Conservation (phyloP, 2,113 vertebrate species). For the Gallinago jamesoni region DNA sequence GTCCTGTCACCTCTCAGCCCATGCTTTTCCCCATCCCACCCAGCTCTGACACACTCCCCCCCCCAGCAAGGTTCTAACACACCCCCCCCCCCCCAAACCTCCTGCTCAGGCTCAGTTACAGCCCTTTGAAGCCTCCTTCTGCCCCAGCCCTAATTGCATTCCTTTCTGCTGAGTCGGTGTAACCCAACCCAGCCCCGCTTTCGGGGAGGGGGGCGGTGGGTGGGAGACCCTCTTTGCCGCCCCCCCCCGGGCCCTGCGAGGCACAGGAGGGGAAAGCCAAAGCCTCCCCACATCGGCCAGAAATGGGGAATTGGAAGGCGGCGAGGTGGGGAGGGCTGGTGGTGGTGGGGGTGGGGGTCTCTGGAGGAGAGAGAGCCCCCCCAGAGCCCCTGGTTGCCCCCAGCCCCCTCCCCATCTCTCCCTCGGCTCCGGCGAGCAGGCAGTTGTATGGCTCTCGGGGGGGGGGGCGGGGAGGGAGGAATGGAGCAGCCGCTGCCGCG, state of each 20-base stretch:
- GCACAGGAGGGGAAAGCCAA: neutral
- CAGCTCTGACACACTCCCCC: neutral
- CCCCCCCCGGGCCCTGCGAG: neutral
- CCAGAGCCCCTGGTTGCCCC: neutral
- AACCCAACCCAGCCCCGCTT: conserved; percentile 18
- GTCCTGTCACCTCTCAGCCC: neutral
- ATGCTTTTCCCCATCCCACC: neutral
- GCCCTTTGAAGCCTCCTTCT: neutral
- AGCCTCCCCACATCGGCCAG: fast-evolving
- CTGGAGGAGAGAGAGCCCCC: neutral
- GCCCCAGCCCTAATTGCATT: conserved; percentile 8
- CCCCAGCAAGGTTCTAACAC: neutral
- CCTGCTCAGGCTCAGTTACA: neutral
- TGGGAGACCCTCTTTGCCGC: neutral
- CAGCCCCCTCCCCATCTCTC: too few relatives aligned
- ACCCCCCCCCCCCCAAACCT: neutral
- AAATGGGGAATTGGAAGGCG: fast-evolving
- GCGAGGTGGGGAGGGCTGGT: too few relatives aligned
- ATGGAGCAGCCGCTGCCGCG: neutral
- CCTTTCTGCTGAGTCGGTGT: conserved; percentile 54
- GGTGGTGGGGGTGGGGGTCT: neutral
- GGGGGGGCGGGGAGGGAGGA: neutral
- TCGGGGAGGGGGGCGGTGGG: neutral
- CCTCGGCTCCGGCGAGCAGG: fast-evolving
- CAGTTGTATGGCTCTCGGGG: neutral